phyloP scores from a whole-genome alignment of 2,797 vertebrate species.

The Apogon talboti region DNA sequence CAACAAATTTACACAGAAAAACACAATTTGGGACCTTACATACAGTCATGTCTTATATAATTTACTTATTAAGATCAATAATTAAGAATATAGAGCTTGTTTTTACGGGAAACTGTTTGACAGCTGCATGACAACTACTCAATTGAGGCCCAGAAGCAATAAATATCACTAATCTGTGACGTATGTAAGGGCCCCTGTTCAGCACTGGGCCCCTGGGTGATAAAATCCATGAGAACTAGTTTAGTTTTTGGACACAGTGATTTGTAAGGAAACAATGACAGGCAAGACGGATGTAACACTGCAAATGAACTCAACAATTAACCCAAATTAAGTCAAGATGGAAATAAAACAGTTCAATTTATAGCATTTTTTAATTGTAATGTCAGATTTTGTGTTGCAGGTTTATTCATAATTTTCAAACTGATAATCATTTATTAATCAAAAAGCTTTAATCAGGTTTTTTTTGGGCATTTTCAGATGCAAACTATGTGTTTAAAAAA shows the following conservation, averaged over 20 bases:
- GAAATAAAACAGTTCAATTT: background rate
- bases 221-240: background rate
- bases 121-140: background rate
- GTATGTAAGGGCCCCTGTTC: constrained; percentile 2
- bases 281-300: background rate
- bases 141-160: background rate
- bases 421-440: too few species aligned
- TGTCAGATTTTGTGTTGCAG: too few species aligned
- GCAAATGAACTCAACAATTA: background rate
- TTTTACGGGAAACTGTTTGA: too few species aligned
- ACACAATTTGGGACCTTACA: background rate
- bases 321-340: background rate
- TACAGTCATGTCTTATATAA: background rate
- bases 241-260: background rate
- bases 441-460: too few species aligned
- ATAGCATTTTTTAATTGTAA: background rate
- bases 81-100: background rate
- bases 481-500: too few species aligned
- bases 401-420: too few species aligned
- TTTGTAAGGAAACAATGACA: background rate
- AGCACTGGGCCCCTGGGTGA: background rate
- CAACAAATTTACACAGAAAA: constrained; percentile 40
- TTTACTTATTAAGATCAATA: too few species aligned
- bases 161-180: background rate
- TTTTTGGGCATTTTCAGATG: too few species aligned